Percentiles rank a stretch among this genome's conserved stretches.
These are phyloP conservation scores for Porites australiensis DNA, from an alignment of 64 coral and sea anemone species.

Conservation along the genomic window DNA sequence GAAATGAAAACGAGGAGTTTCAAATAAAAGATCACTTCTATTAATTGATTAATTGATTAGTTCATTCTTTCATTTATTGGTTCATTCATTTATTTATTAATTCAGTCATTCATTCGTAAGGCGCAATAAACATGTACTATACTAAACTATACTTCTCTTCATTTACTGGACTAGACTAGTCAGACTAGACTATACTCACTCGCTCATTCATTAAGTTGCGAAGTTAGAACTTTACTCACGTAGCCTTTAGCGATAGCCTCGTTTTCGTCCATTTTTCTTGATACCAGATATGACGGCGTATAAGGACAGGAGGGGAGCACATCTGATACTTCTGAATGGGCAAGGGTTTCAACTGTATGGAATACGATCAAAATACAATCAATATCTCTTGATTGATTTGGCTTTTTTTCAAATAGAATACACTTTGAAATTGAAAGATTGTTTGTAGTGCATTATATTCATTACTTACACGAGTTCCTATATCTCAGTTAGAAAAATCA, in stretches of 20 bases:
- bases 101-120: too few relatives aligned
- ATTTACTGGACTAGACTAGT: too few relatives aligned
- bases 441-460: too few relatives aligned
- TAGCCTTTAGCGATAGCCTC: slow-evolving; percentile 1
- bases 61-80: neutral
- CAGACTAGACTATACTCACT: too few relatives aligned
- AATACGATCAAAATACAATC: neutral
- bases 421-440: too few relatives aligned
- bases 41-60: neutral
- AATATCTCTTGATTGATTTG: neutral
- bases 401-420: too few relatives aligned
- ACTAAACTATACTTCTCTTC: too few relatives aligned
- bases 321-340: slow-evolving; percentile 39
- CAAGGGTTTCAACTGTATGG: slow-evolving; percentile 31
- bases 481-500: too few relatives aligned
- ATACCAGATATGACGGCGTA: slow-evolving; percentile 35
- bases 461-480: too few relatives aligned
- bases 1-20: neutral
- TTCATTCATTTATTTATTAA: too few relatives aligned
- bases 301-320: slow-evolving; percentile 41
- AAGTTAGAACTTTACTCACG: neutral
- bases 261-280: slow-evolving; percentile 17
- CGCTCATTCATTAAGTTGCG: neutral
- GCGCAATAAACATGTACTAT: too few relatives aligned
- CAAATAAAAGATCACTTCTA: neutral